Conservation (phyloP, 2,113 vertebrate species). For the Hepsetus odoe region DNA sequence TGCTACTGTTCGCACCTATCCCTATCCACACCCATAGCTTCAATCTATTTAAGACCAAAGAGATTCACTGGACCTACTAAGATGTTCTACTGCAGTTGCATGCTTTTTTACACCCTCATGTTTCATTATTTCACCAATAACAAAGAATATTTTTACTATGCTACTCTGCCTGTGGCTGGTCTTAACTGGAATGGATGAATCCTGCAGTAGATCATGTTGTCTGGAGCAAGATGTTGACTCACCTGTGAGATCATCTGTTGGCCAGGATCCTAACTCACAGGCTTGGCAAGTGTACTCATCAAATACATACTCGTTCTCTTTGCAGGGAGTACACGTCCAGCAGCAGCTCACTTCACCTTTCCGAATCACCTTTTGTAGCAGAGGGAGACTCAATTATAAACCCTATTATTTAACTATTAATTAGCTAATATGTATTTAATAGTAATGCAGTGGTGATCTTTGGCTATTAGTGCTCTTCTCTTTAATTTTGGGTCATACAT, state of each 20-base stretch:
- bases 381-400: not conserved
- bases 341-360: slow-evolving; percentile 99
- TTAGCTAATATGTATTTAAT: not conserved
- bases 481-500: no score
- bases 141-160: no score
- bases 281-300: slow-evolving; percentile 97
- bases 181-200: not conserved
- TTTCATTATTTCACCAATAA: no score
- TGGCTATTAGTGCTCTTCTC: no score
- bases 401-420: not conserved
- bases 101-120: no score
- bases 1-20: no score
- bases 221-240: slow-evolving; percentile 41
- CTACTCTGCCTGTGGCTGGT: not conserved
- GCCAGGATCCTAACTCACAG: slow-evolving; percentile 92
- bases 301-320: slow-evolving; percentile 95
- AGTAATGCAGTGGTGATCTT: no score
- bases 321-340: slow-evolving; percentile 97
- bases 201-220: not conserved
- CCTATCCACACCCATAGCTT: no score
- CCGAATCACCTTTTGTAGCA: slow-evolving; percentile 86
- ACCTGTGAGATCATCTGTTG: slow-evolving; percentile 93
- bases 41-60: no score
- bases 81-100: no score
- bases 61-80: no score